Base-by-base conservation (phyloP, 2,888 invertebrate species). In the Cantharis rufa region DNA sequence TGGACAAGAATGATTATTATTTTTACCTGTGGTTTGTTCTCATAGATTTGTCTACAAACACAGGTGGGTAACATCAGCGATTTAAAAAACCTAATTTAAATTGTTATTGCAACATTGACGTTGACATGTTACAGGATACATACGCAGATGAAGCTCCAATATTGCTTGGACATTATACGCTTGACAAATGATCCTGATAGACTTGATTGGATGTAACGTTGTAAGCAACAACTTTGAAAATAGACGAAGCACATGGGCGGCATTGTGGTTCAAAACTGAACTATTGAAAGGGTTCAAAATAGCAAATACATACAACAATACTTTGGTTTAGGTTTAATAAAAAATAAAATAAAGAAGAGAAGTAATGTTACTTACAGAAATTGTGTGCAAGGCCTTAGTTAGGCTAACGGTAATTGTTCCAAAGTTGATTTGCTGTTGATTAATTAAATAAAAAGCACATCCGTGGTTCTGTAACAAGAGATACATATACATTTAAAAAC, bases 301-400 rank as follows among this genome's bases (percentile, higher is more conserved):
- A 4, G n/a, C 13, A 32, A n/a, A 32, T 15, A n/a, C 11, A n/a
- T 27, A 9, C 4, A 21, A 21, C 21, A 21, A 4, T 0, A 21
- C 3, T 21, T 4, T 21, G 21, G 21, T 21, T 21, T 21, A 21
- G 21, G 4, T 21, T 21, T 21, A 21, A 21, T 21, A 21, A 21
- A 18, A 18, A 18, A 21, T 21, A 21, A 0, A 21, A 24, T 9
- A 24, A 24, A 24, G 24, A 24, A 24, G 24, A 24, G 9, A 24
- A 62, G n/a, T 15, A 27, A 15, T 10, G 48, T 69, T 76, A 73
- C 76, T 76, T 71, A 76, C 76, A 70, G 64, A 76, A 73, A 70
- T 70, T 61, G 63, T 70, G 70, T 48, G 70, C 15, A 70, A 62
- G 27, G 76, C 70, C 73, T 76, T 13, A 48, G 27, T 32, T 64